These are phyloP conservation scores for Panonychus citri DNA, from an alignment of 1,140 invertebrate genomes.

Conservation along the genomic window DNA sequence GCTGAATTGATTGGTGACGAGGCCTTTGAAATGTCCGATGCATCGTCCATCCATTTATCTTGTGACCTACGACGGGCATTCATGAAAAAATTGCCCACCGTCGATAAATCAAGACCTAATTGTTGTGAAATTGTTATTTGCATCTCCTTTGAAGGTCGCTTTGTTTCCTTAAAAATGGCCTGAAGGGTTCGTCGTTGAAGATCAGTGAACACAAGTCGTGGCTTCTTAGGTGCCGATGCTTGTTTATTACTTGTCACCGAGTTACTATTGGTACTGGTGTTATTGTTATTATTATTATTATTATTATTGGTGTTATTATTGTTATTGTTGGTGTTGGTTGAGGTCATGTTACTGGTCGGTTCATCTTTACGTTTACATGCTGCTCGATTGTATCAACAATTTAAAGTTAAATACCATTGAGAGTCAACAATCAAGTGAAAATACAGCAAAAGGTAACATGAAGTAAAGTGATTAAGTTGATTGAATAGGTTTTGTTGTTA, in stretches of 20 bases:
- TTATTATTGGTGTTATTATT: no score
- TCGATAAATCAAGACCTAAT: conserved; percentile 87
- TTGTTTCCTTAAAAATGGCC: conserved; percentile 99
- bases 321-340: no score
- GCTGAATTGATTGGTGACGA: background rate
- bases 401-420: background rate
- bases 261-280: no score
- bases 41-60: conserved; percentile 95
- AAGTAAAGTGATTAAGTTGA: no score
- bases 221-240: conserved; percentile 58
- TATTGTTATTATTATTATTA: no score
- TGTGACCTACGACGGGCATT: conserved; percentile 87
- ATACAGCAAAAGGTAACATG: no score
- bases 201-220: conserved; percentile 98
- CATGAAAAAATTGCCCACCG: conserved; percentile 99
- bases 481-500: no score
- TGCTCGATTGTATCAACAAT: no score
- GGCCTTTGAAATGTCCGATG: background rate
- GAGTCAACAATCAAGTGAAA: no score
- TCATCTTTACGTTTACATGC: conserved; percentile 98
- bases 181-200: conserved; percentile 97
- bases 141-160: conserved; percentile 98
- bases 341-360: conserved; percentile 7
- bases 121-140: conserved; percentile 96
- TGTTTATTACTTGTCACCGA: no score